phyloP scores from a whole-genome alignment of 2,113 vertebrate species.

The Mormyrus lacerda region DNA sequence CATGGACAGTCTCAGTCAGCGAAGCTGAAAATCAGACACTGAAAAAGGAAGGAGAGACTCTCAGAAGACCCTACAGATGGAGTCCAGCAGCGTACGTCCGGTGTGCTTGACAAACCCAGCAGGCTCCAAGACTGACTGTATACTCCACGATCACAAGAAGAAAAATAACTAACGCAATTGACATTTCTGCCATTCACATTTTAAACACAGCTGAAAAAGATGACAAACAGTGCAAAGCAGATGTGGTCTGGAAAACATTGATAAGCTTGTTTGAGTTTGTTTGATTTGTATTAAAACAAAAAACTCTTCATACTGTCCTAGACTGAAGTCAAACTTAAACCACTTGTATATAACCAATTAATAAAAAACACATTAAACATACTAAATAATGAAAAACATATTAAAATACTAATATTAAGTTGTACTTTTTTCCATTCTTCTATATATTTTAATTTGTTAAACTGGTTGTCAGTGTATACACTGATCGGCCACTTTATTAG shows the following conservation, averaged over 20 bases:
- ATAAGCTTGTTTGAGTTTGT: neutral
- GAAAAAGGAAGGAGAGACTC: constrained; percentile 17
- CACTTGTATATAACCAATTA: neutral
- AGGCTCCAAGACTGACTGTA: constrained; percentile 55
- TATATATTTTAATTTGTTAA: neutral
- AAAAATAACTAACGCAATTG: constrained; percentile 53
- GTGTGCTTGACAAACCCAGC: constrained; percentile 57
- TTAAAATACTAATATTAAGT: neutral
- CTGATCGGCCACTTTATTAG: neutral
- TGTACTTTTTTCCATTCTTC: neutral
- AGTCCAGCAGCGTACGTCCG: constrained; percentile 52
- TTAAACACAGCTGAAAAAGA: constrained; percentile 43
- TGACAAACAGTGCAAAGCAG: constrained; percentile 34
- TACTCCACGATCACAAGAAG: constrained; percentile 55
- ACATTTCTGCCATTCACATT: constrained; percentile 54
- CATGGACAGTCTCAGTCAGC: constrained; percentile 14
- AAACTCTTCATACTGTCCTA: neutral
- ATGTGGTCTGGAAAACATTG: neutral
- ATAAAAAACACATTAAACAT: neutral
- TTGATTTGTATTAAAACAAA: neutral
- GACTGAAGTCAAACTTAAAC: neutral
- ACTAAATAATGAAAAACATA: neutral
- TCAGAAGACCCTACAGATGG: constrained; percentile 44
- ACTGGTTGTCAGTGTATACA: neutral
- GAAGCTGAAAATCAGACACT: constrained; percentile 8